Evolutionary conservation across 2,113 vertebrate species (phyloP).

Genomic region (Hyperoodon ampullatus): DNA sequence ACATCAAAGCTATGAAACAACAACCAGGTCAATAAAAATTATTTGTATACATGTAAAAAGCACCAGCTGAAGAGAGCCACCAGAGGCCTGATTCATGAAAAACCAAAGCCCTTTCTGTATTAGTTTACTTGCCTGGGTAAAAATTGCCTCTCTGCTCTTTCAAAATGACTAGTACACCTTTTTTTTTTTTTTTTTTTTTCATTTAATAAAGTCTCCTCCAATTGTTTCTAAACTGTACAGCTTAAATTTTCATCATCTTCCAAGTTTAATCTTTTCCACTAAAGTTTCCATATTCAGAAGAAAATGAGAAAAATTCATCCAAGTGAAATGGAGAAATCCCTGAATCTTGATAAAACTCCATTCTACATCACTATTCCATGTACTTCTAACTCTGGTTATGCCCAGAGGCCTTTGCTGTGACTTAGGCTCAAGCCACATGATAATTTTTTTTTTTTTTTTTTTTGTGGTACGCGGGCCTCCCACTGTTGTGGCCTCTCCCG

Average conservation of each 20-base stretch:
- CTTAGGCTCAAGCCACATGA: not conserved
- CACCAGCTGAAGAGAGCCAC: not conserved
- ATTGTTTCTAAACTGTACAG: not conserved
- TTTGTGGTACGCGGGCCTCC: too few species aligned
- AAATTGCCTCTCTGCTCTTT: not conserved
- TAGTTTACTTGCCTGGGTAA: not conserved
- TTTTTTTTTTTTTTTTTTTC: not conserved
- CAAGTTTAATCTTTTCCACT: not conserved
- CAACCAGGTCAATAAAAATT: conserved; percentile 46
- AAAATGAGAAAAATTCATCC: conserved; percentile 20
- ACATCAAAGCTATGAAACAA: conserved; percentile 82
- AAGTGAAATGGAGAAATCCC: not conserved
- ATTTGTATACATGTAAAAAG: not conserved
- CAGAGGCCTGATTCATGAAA: conserved; percentile 82
- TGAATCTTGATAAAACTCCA: not conserved
- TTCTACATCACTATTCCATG: not conserved
- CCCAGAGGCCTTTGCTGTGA: not conserved
- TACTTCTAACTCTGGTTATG: not conserved
- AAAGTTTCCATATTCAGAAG: not conserved
- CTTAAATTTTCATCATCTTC: conserved; percentile 8
- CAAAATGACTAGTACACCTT: not conserved
- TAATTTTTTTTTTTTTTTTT: too few species aligned
- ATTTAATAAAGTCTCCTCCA: not conserved
- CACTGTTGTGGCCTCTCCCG: too few species aligned
- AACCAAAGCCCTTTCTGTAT: conserved; percentile 64